A percentile compares a stretch with the other conserved stretches of the same genome.
phyloP scores from a whole-genome alignment of 2,797 vertebrate genomes.

The Zonotrichia albicollis region DNA sequence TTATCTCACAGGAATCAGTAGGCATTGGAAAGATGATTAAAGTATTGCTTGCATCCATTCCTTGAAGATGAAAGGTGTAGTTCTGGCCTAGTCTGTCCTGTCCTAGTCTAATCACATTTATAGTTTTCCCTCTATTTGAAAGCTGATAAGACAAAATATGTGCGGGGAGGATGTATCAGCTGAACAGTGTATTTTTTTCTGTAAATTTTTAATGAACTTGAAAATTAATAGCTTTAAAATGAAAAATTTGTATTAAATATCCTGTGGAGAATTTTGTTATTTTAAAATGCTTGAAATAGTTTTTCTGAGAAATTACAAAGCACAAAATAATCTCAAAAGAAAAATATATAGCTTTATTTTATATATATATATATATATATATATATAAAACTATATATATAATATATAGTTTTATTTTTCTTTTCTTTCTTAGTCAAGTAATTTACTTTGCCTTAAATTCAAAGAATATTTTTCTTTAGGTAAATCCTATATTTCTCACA shows the following conservation, averaged over 20 bases:
- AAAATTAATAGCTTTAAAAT: not conserved
- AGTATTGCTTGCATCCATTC: not conserved
- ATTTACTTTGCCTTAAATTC: not conserved
- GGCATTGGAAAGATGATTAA: not conserved
- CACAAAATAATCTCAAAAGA: not conserved
- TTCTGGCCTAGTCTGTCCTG: not conserved
- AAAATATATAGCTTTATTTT: not conserved
- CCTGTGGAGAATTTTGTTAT: not conserved
- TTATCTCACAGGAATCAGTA: not conserved
- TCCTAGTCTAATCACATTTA: not conserved
- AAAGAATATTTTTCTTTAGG: not conserved
- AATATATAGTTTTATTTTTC: rapidly evolving
- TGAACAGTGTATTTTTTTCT: not conserved
- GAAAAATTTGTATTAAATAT: not conserved
- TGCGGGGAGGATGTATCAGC: not conserved
- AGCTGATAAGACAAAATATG: not conserved
- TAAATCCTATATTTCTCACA: not conserved
- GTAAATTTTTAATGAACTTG: not conserved
- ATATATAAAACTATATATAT: too few species aligned
- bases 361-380: too few species aligned
- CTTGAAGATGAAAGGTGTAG: not conserved
- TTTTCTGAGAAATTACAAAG: not conserved
- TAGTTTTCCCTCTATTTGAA: not conserved
- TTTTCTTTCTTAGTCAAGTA: not conserved
- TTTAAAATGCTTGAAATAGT: not conserved